Percentiles rank a stretch among this genome's conserved stretches.
Conservation (phyloP, 30 jellyfish, hydroid and myxozoan species). For the Pseudorhiza aurosa region DNA sequence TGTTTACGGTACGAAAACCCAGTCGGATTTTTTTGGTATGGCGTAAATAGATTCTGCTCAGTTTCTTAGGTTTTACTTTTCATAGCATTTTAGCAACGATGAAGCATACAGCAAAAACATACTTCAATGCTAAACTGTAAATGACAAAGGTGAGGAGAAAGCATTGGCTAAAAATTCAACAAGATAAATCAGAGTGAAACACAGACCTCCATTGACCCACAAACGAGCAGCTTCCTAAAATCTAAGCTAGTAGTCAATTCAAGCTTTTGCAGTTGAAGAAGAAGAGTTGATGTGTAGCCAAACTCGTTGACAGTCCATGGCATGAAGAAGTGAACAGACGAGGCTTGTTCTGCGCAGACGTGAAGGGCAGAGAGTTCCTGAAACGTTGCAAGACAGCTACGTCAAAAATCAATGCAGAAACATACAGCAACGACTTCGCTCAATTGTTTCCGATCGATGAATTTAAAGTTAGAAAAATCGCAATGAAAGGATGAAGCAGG, state of each 20-base stretch:
- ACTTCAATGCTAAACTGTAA: not conserved
- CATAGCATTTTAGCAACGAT: no score
- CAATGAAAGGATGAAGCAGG: no score
- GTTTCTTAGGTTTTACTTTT: no score
- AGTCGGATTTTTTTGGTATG: no score
- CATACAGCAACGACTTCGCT: no score
- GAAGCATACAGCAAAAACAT: not conserved
- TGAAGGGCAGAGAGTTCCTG: slow-evolving; percentile 94
- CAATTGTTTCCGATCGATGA: no score
- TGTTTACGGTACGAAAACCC: no score
- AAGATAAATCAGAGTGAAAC: not conserved
- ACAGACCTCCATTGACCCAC: slow-evolving; percentile 85
- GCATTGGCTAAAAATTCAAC: not conserved
- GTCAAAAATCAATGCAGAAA: no score
- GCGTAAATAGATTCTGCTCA: no score
- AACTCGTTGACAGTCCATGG: slow-evolving; percentile 96
- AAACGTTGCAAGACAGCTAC: no score
- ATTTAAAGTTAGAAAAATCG: no score
- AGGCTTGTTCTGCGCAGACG: slow-evolving; percentile 61
- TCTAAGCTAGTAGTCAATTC: slow-evolving; percentile 86
- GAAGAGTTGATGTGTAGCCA: slow-evolving; percentile 88
- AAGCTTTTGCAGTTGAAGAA: slow-evolving; percentile 71
- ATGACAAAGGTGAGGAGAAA: not conserved
- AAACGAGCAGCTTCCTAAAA: slow-evolving; percentile 78
- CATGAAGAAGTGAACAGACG: slow-evolving; percentile 78